These are phyloP conservation scores for Syrista parreyssii DNA, from an alignment of 2,888 invertebrate genomes.

Conservation along the genomic window DNA sequence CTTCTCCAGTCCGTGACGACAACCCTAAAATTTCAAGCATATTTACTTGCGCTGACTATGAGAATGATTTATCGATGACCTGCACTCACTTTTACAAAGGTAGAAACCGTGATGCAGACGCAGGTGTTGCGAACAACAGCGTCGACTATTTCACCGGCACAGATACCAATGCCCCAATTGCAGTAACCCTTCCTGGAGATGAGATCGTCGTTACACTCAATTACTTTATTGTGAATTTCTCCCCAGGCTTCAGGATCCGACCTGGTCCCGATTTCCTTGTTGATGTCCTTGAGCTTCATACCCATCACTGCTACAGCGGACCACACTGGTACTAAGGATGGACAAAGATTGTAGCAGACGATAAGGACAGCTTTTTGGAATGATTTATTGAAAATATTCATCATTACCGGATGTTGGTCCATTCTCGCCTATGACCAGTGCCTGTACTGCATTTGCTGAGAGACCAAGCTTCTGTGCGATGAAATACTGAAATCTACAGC, in stretches of 20 bases:
- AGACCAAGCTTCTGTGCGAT: slow-evolving; percentile 68
- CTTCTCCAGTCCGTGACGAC: slow-evolving; percentile 68
- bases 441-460: slow-evolving; percentile 68
- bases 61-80: slow-evolving; percentile 64
- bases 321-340: slow-evolving; percentile 69
- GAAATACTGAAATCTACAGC: slow-evolving; percentile 69
- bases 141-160: slow-evolving; percentile 66
- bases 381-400: neutral
- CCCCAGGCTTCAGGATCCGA: slow-evolving; percentile 68
- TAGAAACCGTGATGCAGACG: slow-evolving; percentile 67
- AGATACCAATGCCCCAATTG: slow-evolving; percentile 69
- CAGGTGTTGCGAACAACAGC: slow-evolving; percentile 67
- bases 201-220: slow-evolving; percentile 67
- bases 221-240: slow-evolving; percentile 69
- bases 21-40: slow-evolving; percentile 42
- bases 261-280: slow-evolving; percentile 66
- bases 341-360: slow-evolving; percentile 27
- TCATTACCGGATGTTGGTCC: slow-evolving; percentile 66
- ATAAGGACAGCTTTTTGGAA: neutral
- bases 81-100: slow-evolving; percentile 64
- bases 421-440: slow-evolving; percentile 71
- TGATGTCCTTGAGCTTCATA: slow-evolving; percentile 67
- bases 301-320: slow-evolving; percentile 71
- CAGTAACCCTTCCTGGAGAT: slow-evolving; percentile 69
- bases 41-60: slow-evolving; percentile 34